Evolutionary conservation across 2,888 invertebrate species (phyloP), one percentile per base, ranked within the genome.

Genomic region (Agrenia bidenticulata): DNA sequence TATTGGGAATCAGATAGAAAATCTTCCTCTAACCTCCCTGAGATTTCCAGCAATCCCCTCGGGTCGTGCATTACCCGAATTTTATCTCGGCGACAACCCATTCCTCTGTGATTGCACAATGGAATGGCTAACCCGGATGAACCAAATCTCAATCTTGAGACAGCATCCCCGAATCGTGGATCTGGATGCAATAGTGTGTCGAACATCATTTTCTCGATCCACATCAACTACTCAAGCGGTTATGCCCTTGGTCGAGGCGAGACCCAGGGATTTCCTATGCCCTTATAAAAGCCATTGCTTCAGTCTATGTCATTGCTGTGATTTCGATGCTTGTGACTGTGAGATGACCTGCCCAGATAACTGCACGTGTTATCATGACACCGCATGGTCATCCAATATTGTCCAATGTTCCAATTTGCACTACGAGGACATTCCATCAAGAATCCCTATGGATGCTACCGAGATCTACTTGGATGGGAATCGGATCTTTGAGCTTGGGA

Each of bases 301-400:
- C 81, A 90, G 94, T 45, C 85, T 92, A 58, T 96, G 96, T 81
- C 92, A 93, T 80, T 96, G 96, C 81, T 96, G 96, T 81, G 94
- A 94, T 80, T 95, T 92, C 80, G 94, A 94, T 79, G 92, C 92
- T 69, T 96, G 96, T 81, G 95, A 95, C 81, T 96, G 96, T 82
- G 93, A 95, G 83, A 93, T 94, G 90, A 93, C 91, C 81, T 96
- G 96, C 79, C 96, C 96, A 37, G 86, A 87, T 77, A 92, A 92
- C 78, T 96, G 96, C 83, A 89, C 90, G 76, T 96, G 96, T 81
- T 95, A 92, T 82, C 93, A 94, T 80, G 95, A 96, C 79, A 90
- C 92, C 80, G 88, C 90, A 72, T 95, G 94, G 92, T 72, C 9
- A 77, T 90, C 93, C 1, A 94, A 94, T 80, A 90, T 94, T 73